These are phyloP conservation scores for Laothoe populi DNA, from an alignment of 2,888 invertebrate genomes.

Conservation along the genomic window DNA sequence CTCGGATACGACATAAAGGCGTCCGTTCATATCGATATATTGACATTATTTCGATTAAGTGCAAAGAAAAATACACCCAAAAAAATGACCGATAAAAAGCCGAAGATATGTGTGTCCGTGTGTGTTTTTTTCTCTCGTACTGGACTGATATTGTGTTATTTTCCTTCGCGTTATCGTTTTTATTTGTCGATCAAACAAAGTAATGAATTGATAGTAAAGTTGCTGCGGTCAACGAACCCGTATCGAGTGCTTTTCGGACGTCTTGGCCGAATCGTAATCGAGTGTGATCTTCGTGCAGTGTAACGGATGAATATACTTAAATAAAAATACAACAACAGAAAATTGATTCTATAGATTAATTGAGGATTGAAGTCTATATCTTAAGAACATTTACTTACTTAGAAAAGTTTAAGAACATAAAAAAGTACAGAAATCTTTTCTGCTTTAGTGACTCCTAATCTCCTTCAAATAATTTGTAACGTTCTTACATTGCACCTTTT, in stretches of 20 bases:
- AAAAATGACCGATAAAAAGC: constrained; percentile 69
- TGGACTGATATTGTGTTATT: constrained; percentile 70
- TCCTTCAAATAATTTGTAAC: too few species aligned
- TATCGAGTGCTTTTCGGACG: constrained; percentile 32
- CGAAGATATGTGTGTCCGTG: constrained; percentile 47
- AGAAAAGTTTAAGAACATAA: too few species aligned
- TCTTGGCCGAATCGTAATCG: constrained; percentile 8
- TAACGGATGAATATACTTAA: too few species aligned
- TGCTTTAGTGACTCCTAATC: too few species aligned
- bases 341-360: too few species aligned
- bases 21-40: constrained; percentile 53
- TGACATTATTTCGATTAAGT: constrained; percentile 75
- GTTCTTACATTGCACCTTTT: too few species aligned
- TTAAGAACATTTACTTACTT: too few species aligned
- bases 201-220: constrained; percentile 42
- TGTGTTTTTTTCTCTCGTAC: constrained; percentile 57
- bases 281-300: neutral
- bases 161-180: constrained; percentile 73
- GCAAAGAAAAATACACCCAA: constrained; percentile 69
- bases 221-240: constrained; percentile 44
- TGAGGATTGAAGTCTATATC: too few species aligned
- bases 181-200: constrained; percentile 65
- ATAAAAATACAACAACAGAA: too few species aligned
- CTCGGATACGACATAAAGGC: constrained; percentile 36
- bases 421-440: too few species aligned